Base-by-base conservation (phyloP, 2,888 invertebrate species). In the Meiosimyza platycephala region DNA sequence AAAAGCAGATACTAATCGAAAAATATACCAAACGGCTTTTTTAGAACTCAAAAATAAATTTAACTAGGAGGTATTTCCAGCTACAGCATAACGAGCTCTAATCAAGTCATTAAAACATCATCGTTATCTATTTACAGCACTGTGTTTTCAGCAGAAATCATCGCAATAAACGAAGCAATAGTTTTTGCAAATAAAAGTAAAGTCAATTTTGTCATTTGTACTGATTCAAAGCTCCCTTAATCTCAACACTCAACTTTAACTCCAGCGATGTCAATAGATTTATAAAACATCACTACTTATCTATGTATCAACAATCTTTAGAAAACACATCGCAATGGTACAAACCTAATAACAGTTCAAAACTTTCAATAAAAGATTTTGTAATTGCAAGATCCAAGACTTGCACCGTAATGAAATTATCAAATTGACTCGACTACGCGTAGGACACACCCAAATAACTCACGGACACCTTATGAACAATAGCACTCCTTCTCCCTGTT, bases 101-200 rank as follows among this genome's bases (percentile, higher is more conserved):
- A 50, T 15, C 12, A 12, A 60, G 11, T 62, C 7, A 33, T 62
- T 15, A 51, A 70, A 60, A 60, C 18, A n/a, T 51, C 62, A 3
- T 13, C 13, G 28, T 40, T 70, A 15, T 52, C 70, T 3, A 4
- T n/a, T 1, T 70, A 70, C 52, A 62, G 28, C 13, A 28, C 70
- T 15, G 40, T 52, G 2, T 70, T 33, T 18, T 62, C 62, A 5
- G 40, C 62, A 11, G 69, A 69, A 60, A 48, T 69, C 11, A 69
- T 69, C n/a, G 69, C 69, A 18, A 62, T 54, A 13, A 28, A 16
- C 47, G 62, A 70, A 16, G 60, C 70, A 28, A 22, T 70, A 2
- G 9, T 0, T 1, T 12, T n/a, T n/a, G 40, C 18, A 3, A 9
- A 0, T n/a, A 62, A 52, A 6, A 70, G 1, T 15, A 22, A 15